These are phyloP conservation scores for Halichoeres trimaculatus DNA, from an alignment of 2,113 vertebrate genomes.

Conservation along the genomic window DNA sequence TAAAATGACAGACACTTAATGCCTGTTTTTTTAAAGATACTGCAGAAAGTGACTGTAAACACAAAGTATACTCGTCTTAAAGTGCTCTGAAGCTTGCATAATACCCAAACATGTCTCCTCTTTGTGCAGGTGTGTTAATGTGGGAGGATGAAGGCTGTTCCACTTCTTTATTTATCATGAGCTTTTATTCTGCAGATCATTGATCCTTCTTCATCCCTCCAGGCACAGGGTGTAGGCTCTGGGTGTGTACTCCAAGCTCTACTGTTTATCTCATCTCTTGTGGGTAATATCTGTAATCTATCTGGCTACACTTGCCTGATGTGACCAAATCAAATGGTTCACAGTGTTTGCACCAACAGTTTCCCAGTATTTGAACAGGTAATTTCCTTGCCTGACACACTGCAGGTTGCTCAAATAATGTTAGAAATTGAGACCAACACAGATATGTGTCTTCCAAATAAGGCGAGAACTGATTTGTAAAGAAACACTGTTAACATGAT, in stretches of 20 bases:
- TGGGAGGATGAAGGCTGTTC: conserved; percentile 5
- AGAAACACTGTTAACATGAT: neutral
- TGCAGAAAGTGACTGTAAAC: neutral
- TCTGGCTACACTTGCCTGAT: conserved; percentile 11
- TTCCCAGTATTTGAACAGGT: neutral
- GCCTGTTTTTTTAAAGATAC: neutral
- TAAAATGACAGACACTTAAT: neutral
- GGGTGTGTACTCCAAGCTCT: conserved; percentile 15
- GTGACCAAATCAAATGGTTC: conserved; percentile 5
- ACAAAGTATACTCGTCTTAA: neutral
- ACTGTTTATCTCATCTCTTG: neutral
- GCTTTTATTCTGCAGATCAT: conserved; percentile 20
- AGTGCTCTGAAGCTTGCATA: neutral
- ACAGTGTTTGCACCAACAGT: neutral
- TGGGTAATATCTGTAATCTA: neutral
- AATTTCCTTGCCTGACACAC: neutral
- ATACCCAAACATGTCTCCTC: neutral
- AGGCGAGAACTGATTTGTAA: neutral
- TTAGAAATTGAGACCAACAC: neutral
- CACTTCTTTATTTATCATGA: conserved; percentile 4
- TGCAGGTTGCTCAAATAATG: neutral
- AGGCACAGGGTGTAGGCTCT: conserved; percentile 14
- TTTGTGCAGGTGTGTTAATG: conserved; percentile 1
- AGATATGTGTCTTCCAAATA: neutral
- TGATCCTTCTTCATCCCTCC: conserved; percentile 41